phyloP scores from a whole-genome alignment of 2,888 invertebrate genomes.

The Macrophya alboannulata region DNA sequence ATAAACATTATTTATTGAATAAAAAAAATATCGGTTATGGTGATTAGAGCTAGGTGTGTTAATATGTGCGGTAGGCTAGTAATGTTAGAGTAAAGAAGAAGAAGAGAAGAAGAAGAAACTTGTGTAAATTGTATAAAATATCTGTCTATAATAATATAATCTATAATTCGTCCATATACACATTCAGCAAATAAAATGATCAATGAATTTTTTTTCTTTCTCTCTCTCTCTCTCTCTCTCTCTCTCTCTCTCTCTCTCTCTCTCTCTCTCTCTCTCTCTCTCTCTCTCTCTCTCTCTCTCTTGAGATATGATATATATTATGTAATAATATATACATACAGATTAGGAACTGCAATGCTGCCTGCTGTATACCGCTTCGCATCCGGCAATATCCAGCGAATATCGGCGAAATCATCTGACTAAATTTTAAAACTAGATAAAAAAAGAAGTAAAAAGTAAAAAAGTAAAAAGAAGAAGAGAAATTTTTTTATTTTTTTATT shows the following conservation, averaged over 20 bases:
- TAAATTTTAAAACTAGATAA: not conserved
- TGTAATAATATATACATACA: not conserved
- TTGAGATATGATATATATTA: not conserved
- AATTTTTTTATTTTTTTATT: not conserved
- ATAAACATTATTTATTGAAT: conserved; percentile 58
- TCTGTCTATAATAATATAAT: not conserved
- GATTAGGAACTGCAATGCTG: not conserved
- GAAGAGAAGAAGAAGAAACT: not conserved
- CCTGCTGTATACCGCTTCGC: not conserved
- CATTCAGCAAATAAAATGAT: conserved; percentile 6
- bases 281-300: no score
- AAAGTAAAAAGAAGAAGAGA: no score
- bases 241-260: no score
- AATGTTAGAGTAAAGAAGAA: not conserved
- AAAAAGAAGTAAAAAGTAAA: no score
- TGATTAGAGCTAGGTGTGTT: not conserved
- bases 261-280: no score
- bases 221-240: no score
- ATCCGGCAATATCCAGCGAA: no score
- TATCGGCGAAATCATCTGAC: not conserved
- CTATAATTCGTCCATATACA: no score
- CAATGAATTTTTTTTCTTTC: not conserved
- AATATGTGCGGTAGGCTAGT: not conserved
- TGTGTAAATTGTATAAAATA: conserved; percentile 8
- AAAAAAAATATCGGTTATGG: not conserved